Evolutionary conservation across 2,113 vertebrate species (phyloP), one percentile per base, ranked within the genome.

Genomic region (Trochalopteron elliotii): DNA sequence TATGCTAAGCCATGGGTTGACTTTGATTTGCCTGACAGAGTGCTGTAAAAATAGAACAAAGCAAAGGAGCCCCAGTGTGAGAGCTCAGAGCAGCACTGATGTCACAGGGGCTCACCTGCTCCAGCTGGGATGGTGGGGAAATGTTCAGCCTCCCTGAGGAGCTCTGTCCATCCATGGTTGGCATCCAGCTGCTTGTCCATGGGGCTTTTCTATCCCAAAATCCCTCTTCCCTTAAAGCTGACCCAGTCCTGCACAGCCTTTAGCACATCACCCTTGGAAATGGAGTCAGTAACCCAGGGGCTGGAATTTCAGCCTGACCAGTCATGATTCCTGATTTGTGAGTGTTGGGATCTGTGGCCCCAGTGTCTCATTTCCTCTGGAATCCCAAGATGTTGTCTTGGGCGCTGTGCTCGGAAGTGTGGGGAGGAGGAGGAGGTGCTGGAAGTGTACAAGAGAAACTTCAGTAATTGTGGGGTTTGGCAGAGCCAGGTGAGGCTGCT

Each of bases 261-360:
- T 8, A 39, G 56, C 17, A 1, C 9, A 4, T 5, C 2, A 1
- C 5, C 37, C 52, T 27, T 31, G 17, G 20, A 3, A 33, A 2
- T 10, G 4, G 24, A 44, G 28, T n/a, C 74, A 24, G 0, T 24
- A 7, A 3, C 16, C 2, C 5, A n/a, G 39, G 27, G 39, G 11
- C 27, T 79, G 81, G 56, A 39, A 28, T 63, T 76, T 2, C 79
- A 87, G 3, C n/a, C 57, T 39, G 21, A 8, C 3, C 2, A 10
- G 37, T 3, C 4, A 11, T 0, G 14, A 4, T 70, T 78, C 20
- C 40, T 86, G 4, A 2, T 10, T 9, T 60, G 4, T 1, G 31
- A 33, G 42, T 9, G 42, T 11, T 59, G 35, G 28, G 20, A 17
- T 52, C 45, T 8, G 4, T 6, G 53, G 60, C 47, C 44, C 4